Conservation (phyloP, 2,113 vertebrate genomes). For the Ifrita kowaldi region DNA sequence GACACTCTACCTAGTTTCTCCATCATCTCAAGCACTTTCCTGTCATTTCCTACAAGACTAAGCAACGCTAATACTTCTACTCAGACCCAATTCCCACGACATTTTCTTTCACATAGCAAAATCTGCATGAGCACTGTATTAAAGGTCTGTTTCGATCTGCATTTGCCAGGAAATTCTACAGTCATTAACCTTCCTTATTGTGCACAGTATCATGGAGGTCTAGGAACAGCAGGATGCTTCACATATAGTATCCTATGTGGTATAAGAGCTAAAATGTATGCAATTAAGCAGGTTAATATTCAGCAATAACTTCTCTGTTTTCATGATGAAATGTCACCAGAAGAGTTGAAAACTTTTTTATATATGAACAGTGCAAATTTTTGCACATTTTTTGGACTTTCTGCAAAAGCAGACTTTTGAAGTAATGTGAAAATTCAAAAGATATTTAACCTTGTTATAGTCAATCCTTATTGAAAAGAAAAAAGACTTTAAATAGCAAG, state of each 20-base stretch:
- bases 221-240: slow-evolving; percentile 15
- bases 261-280: not conserved
- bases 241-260: not conserved
- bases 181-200: not conserved
- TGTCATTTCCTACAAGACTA: not conserved
- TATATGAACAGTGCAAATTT: not conserved
- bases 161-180: not conserved
- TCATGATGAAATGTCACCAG: not conserved
- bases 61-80: not conserved
- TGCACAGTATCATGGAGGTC: not conserved
- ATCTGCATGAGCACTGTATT: not conserved
- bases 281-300: not conserved
- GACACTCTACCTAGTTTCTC: not conserved
- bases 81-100: not conserved
- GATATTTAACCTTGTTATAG: not conserved
- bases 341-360: not conserved
- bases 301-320: not conserved
- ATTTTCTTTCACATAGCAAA: not conserved
- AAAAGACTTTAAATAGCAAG: not conserved
- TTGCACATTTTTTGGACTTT: not conserved
- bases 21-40: not conserved
- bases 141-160: not conserved
- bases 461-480: not conserved
- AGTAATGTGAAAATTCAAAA: not conserved
- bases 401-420: not conserved